These are phyloP conservation scores for Meteorus cinctellus DNA, from an alignment of 2,888 invertebrate species.

Conservation along the genomic window DNA sequence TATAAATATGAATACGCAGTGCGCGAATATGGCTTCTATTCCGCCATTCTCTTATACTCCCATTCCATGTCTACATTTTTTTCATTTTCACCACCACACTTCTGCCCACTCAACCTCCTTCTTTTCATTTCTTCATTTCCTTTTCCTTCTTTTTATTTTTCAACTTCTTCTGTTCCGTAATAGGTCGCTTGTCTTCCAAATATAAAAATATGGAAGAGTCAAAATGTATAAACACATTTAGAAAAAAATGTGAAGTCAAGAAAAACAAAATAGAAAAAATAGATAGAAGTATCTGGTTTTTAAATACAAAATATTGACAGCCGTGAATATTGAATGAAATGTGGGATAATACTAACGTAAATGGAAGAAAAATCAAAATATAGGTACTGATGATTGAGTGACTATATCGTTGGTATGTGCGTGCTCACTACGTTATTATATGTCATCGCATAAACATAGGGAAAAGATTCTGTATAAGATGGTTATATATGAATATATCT, in stretches of 20 bases:
- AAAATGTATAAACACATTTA: background rate
- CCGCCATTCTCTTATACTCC: background rate
- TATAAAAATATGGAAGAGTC: background rate
- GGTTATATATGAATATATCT: background rate
- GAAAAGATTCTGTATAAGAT: background rate
- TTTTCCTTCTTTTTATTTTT: background rate
- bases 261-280: background rate
- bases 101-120: constrained; percentile 3
- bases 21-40: background rate
- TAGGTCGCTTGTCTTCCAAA: background rate
- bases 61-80: background rate
- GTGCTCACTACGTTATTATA: constrained; percentile 2
- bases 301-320: background rate
- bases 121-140: no score
- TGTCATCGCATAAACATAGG: background rate
- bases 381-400: background rate
- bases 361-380: background rate
- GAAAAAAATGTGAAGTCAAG: background rate
- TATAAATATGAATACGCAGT: background rate
- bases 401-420: background rate
- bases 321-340: background rate
- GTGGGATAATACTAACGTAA: background rate
- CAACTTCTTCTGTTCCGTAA: background rate
- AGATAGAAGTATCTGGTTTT: background rate
- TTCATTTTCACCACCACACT: background rate